These are phyloP conservation scores for Amblyornis subalaris DNA, from an alignment of 2,113 vertebrate species.

Conservation along the genomic window DNA sequence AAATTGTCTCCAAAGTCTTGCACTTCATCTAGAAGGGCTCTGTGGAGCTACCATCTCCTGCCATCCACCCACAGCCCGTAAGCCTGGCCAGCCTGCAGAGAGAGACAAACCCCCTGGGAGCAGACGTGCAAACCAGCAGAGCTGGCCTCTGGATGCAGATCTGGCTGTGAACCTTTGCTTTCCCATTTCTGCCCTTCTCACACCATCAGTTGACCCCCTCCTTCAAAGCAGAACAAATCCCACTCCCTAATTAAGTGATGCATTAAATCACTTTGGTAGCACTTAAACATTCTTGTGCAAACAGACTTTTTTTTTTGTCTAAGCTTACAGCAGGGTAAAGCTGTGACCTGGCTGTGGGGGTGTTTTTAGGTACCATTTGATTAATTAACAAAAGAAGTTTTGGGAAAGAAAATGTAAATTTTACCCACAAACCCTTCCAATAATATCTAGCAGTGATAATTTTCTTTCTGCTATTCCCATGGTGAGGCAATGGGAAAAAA, in stretches of 20 bases:
- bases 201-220: neutral
- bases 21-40: neutral
- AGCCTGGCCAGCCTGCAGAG: neutral
- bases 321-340: neutral
- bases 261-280: neutral
- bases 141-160: neutral
- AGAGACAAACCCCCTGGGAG: neutral
- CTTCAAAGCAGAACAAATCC: neutral
- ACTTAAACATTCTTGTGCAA: neutral
- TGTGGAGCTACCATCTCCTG: neutral
- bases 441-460: neutral
- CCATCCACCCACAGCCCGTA: neutral
- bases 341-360: neutral
- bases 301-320: neutral
- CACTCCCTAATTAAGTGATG: neutral
- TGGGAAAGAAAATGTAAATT: conserved; percentile 6
- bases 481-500: neutral
- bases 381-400: neutral
- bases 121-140: rapidly evolving
- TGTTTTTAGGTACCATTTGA: neutral
- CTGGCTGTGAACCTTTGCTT: neutral
- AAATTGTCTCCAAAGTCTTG: neutral
- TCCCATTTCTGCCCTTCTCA: neutral
- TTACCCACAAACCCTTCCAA: neutral
- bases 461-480: neutral